Conservation (phyloP, 2,797 vertebrate species). For the Rhabdomys pumilio region DNA sequence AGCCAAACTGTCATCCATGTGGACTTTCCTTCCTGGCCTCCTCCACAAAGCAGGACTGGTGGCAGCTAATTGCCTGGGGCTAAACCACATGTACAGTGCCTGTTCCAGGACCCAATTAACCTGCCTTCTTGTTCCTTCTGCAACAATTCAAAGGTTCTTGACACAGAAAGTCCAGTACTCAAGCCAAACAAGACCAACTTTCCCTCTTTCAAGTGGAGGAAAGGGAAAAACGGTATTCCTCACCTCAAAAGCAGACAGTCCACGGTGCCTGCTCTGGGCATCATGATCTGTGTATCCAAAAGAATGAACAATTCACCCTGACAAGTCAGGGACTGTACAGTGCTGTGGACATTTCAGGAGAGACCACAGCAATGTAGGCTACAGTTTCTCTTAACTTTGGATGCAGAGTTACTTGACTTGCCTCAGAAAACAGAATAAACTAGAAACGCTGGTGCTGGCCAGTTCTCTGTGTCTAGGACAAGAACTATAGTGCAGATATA, state of each 20-base stretch:
- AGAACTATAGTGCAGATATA: conserved; percentile 3
- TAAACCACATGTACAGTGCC: neutral
- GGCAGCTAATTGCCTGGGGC: conserved; percentile 56
- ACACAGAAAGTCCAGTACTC: conserved; percentile 50
- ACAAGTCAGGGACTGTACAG: conserved; percentile 46
- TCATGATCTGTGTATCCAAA: conserved; percentile 25
- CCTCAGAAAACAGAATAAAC: conserved; percentile 67
- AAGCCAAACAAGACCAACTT: conserved; percentile 20
- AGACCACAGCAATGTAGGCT: conserved; percentile 66
- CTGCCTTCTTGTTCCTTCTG: conserved; percentile 27
- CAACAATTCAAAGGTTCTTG: conserved; percentile 62
- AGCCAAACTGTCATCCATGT: neutral
- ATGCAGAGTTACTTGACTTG: conserved; percentile 63
- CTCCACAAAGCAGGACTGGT: conserved; percentile 33
- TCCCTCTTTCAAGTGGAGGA: conserved; percentile 37
- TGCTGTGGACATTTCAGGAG: conserved; percentile 57
- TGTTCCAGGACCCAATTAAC: conserved; percentile 39
- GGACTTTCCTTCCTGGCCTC: conserved; percentile 55
- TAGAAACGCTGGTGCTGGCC: conserved; percentile 54
- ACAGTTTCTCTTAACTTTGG: conserved; percentile 46
- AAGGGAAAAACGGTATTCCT: neutral
- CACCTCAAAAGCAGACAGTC: neutral
- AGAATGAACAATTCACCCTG: conserved; percentile 67
- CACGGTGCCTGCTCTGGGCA: conserved; percentile 49
- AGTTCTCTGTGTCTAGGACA: conserved; percentile 8